Base-by-base conservation (phyloP, 2,113 vertebrate genomes). In the Siphamia tubifer region DNA sequence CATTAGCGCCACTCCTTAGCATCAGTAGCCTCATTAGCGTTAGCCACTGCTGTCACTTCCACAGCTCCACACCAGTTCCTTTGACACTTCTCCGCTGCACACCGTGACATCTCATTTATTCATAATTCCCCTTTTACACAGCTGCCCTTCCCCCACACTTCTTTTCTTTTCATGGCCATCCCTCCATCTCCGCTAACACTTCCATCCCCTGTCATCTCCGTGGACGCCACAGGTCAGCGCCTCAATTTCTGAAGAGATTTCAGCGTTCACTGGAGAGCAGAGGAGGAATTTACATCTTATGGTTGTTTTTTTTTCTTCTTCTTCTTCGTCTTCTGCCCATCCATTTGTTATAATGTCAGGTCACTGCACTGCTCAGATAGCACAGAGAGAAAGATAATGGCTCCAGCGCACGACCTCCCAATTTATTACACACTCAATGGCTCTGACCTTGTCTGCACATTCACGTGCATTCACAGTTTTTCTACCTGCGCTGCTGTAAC, bases 331-430 rank as follows among this genome's bases (percentile, higher is more conserved):
- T n/a, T n/a, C n/a, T n/a, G n/a, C 94, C 94, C 94, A 94, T 98
- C 95, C 95, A 96, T 98, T 98, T 97, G 95, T 94, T 93, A 89
- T 91, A 92, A 91, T 92, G 92, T 85, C 92, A 96, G 96, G 96
- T 98, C 95, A 96, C 83, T 89, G 93, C 94, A 90, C 89, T 79
- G 90, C 93, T 94, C 52, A 1, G 68, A 87, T 84, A 81, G 89
- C 92, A 89, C 92, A 90, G 92, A 85, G 89, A 84, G 90, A 89
- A 93, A 94, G 92, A 94, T 95, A 96, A 96, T 95, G 94, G 94
- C 89, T 91, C 39, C 70, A 82, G 86, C 78, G 74, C 77, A 84
- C 84, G 90, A 83, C 74, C 94, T 95, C 91, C 90, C 61, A 4
- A 35, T 93, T 96, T 94, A 95, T 96, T 94, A 95, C 94, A 92